Evolutionary conservation across 2,888 invertebrate genomes (phyloP).

Genomic region (Nephrotoma guestfalica): DNA sequence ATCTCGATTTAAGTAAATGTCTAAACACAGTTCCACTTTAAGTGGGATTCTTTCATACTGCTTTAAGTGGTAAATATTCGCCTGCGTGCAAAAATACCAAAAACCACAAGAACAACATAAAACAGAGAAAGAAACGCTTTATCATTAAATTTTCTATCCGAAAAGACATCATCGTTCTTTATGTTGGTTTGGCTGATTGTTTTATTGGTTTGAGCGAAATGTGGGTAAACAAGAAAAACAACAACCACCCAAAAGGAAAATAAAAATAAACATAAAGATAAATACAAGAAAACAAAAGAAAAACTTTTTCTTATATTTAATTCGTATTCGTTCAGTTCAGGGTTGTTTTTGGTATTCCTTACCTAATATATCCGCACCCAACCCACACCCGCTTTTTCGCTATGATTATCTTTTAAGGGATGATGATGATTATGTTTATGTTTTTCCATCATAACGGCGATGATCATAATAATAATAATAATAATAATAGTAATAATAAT

Average conservation of each 20-base stretch:
- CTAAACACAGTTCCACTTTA: neutral
- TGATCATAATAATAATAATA: neutral
- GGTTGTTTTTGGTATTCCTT: neutral
- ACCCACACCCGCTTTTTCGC: neutral
- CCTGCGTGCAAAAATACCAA: neutral
- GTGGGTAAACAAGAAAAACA: neutral
- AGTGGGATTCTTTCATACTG: neutral
- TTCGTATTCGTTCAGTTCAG: neutral
- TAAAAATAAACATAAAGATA: neutral
- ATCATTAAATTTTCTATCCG: neutral
- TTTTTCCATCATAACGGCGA: neutral
- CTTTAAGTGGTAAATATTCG: neutral
- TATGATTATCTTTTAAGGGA: neutral
- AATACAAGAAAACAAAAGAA: neutral
- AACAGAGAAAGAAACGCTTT: neutral
- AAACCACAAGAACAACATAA: neutral
- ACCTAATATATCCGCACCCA: neutral
- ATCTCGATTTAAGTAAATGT: neutral
- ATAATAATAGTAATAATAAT: neutral
- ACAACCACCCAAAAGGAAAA: neutral
- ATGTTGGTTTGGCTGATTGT: neutral
- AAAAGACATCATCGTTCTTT: neutral
- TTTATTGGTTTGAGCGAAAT: neutral
- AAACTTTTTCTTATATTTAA: neutral
- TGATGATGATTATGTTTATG: neutral